Conservation (phyloP, 2,113 vertebrate genomes). For the Myotis yumanensis region DNA sequence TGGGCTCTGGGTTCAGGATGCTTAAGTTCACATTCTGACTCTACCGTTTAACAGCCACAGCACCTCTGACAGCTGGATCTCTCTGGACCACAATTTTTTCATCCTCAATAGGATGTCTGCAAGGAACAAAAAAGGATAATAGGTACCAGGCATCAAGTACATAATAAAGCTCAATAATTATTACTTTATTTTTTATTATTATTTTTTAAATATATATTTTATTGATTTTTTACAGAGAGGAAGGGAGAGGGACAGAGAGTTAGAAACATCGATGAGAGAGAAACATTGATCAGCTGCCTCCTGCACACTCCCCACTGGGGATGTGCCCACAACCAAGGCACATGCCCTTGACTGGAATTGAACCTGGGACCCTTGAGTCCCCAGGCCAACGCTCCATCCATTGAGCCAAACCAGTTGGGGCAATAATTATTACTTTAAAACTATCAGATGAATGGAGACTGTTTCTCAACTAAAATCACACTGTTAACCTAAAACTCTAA, state of each 20-base stretch:
- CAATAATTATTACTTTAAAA: conserved; percentile 28
- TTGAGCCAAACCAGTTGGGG: too few relatives aligned
- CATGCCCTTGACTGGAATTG: too few relatives aligned
- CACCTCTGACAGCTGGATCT: conserved; percentile 4
- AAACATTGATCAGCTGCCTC: too few relatives aligned
- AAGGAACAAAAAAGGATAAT: background rate
- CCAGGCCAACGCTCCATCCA: too few relatives aligned
- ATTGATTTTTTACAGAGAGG: too few relatives aligned
- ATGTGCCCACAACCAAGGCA: too few relatives aligned
- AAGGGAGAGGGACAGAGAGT: too few relatives aligned
- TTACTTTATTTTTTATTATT: background rate
- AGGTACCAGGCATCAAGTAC: background rate
- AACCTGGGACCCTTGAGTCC: too few relatives aligned
- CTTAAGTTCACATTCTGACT: background rate
- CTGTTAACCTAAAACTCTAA: background rate
- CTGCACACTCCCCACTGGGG: too few relatives aligned
- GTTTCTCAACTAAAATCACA: conserved; percentile 30
- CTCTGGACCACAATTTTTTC: conserved; percentile 10
- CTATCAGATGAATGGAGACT: background rate
- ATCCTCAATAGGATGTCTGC: background rate
- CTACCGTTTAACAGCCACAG: background rate
- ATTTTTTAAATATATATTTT: too few relatives aligned
- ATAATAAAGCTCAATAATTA: background rate
- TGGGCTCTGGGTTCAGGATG: background rate
- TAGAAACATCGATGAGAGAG: too few relatives aligned